Percentiles rank a stretch among this genome's conserved stretches.
phyloP scores from a whole-genome alignment of 2,797 vertebrate genomes.

The Sebastes kiyomatsui region DNA sequence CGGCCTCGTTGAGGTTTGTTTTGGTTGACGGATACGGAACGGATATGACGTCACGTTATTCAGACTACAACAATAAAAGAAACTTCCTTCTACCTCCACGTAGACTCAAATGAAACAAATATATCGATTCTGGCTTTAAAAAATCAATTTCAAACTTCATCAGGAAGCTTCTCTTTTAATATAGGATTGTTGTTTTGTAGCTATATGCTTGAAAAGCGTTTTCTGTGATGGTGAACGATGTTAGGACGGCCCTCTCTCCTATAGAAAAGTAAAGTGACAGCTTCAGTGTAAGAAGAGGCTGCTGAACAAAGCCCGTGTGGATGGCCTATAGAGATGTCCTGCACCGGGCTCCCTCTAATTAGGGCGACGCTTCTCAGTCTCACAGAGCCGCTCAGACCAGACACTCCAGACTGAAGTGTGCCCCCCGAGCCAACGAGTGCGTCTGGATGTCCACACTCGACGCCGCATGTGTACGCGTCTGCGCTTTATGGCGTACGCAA shows the following conservation, averaged over 20 bases:
- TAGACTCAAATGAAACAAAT: no score
- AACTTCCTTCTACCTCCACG: no score
- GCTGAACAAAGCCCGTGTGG: slow-evolving; percentile 75
- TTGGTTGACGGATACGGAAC: no score
- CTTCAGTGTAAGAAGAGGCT: slow-evolving; percentile 64
- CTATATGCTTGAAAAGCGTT: slow-evolving; percentile 31
- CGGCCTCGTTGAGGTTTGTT: rapidly evolving
- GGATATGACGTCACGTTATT: no score
- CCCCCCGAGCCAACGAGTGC: slow-evolving; percentile 53
- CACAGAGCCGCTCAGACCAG: slow-evolving; percentile 68
- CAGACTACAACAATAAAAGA: no score
- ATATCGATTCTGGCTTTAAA: no score
- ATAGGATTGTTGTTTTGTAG: slow-evolving; percentile 2
- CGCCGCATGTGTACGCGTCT: slow-evolving; percentile 35
- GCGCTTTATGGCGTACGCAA: slow-evolving; percentile 54
- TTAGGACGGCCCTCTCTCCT: slow-evolving; percentile 57
- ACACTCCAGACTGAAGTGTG: slow-evolving; percentile 82
- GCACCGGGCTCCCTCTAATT: slow-evolving; percentile 79
- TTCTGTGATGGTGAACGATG: slow-evolving; percentile 40
- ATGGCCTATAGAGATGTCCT: slow-evolving; percentile 74
- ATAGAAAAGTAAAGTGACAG: slow-evolving; percentile 81
- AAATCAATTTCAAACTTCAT: no score
- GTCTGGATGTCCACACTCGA: slow-evolving; percentile 66
- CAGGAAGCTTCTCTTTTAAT: not conserved
- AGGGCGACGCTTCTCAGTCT: slow-evolving; percentile 73